Evolutionary conservation across 2,888 invertebrate species (phyloP), one percentile per base, ranked within the genome.

Genomic region (Schizotus pectinicornis): DNA sequence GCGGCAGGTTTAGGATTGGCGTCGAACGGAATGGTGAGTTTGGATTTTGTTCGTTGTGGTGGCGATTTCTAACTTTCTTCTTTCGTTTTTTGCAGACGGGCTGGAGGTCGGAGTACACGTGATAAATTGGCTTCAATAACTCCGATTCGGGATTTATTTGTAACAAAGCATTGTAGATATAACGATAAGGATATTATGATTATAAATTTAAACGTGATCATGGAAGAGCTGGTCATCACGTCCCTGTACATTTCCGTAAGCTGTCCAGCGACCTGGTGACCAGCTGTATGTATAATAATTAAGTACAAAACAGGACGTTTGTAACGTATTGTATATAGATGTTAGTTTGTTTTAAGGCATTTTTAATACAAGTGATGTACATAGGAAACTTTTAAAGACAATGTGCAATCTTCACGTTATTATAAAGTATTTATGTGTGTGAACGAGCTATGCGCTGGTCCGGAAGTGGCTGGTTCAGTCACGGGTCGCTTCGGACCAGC

Each of bases 51-150:
- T 46, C n/a, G 11, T 6, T 38, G 36, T 43, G 31, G 32, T 42
- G 11, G 13, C 3, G 8, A 32, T 33, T 31, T 35, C 6, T 33
- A 46, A 54, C 36, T 46, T 39, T 51, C 60, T 49, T 61, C 30
- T 71, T 71, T 77, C 70, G 75, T 79, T 82, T 75, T 77, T 88
- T 87, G 59, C 88, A 94, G 94, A 89, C 90, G 81, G 90, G 93
- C 77, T 94, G 94, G 94, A 88, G 94, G 83, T 90, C 92, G 76
- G 94, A 94, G 82, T 94, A 94, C 82, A 92, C 94, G 91, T 94
- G 93, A 94, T 92, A 89, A 52, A 52, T 33, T 43, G 55, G 43
- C 58, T 55, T 43, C 22, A 42, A 42, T 41, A 61, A 61, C 39
- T 59, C 62, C 62, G 62, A 53, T 41, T 36, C 67, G 68, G 67